Evolutionary conservation across 2,888 invertebrate genomes (phyloP), one percentile per base, ranked within the genome.

Genomic region (Cataglyphis altisquamis): DNA sequence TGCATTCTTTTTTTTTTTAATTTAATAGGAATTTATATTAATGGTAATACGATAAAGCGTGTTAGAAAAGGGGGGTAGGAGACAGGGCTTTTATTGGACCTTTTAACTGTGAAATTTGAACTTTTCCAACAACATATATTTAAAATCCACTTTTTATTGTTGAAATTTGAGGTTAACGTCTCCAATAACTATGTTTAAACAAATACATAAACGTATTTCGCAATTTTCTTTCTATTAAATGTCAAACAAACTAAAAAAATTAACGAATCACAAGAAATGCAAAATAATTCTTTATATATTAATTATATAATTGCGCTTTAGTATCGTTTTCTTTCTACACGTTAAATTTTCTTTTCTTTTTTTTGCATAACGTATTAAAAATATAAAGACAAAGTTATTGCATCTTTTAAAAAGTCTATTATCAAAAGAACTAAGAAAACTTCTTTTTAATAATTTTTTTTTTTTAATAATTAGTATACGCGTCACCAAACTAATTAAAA

Each of bases 1-100:
- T 21, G 4, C 9, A 36, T 41, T 48, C 39, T 66, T 55, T 64
- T 48, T 63, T 77, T 48, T 63, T 77, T 36, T 12, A 8, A 67
- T 77, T 67, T 55, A 45, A 2, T 32, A 57, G 41, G 36, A 67
- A 67, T 77, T 52, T 45, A 25, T 75, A 75, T 77, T 39, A 57
- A 29, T 32, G 21, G 48, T 64, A 64, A 77, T 41, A 67, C 1
- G 67, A 77, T 55, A 77, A 15, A 66, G 2, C 15, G 8, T 4
- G 18, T n/a, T 39, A 67, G 48, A 67, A 36, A 36, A 21, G n/a
- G n/a, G n/a, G n/a, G n/a, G n/a, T 5, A 63, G 12, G 15, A 29
- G 9, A 41, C 25, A 66, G 6, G n/a, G n/a, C 6, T n/a, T 66
- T 66, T 67, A 67, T 67, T 57, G 29, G 9, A 3, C 0, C n/a